Base-by-base conservation (phyloP, 2,113 vertebrate species). In the Stercorarius parasiticus region DNA sequence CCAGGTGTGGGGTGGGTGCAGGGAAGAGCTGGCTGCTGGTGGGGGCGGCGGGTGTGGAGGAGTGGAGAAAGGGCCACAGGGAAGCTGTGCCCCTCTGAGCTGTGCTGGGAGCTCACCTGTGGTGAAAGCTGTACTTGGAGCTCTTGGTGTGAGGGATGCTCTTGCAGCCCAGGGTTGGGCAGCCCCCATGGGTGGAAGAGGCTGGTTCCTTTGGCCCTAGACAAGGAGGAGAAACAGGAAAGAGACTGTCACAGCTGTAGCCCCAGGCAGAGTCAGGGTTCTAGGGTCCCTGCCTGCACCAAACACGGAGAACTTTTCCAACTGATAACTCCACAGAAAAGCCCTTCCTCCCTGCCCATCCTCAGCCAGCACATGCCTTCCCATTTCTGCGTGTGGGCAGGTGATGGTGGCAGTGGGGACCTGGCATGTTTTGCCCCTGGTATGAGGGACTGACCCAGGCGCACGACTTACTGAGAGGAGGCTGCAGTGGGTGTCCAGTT, bases 101-200 rank as follows among this genome's bases (percentile, higher is more conserved):
- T 5, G 2, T 11, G 16, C 47, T 61, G n/a, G 47, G 52, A 69
- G 32, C 98, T 98, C 89, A 99, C 99, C 99, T 99, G 98, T 99
- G 99, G 95, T 99, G 99, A 97, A 99, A 99, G 98, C 98, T 99
- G 98, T 99, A 99, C 97, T 99, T 99, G 97, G 98, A 99, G 97
- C 97, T 97, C 98, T 98, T 99, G 70, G 98, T 95, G 72, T 99
- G 99, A 59, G 98, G 98, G 82, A 98, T 98, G 90, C 97, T 98
- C 97, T 99, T 99, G 94, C 98, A 99, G 96, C 98, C 98, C 79
- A 99, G 97, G 21, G 98, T 97, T 18, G 98, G 96, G 90, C 98
- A 99, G 91, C 96, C 96, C 40, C 98, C 97, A 8, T 98, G 99
- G 38, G 98, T 97, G 56, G 97, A 96, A 38, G 98, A 93, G 32